Evolutionary conservation across 2,888 invertebrate genomes (phyloP).

Genomic region (Lithophane leautieri): DNA sequence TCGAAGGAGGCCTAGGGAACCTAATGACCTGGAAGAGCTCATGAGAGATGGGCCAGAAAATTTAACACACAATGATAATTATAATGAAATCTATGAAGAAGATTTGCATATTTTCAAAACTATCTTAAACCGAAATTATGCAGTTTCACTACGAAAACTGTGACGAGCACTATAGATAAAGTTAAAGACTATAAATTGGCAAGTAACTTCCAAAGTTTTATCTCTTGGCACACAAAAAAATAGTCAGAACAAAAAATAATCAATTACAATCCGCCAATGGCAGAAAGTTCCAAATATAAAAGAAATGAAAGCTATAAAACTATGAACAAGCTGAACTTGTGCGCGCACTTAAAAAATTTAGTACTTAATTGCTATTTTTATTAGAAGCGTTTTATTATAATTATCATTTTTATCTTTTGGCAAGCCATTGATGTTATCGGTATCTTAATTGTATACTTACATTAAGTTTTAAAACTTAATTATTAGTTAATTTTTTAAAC

Average conservation of each 20-base stretch:
- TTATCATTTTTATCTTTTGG: slow-evolving; percentile 60
- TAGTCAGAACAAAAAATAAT: slow-evolving; percentile 27
- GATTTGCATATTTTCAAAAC: not conserved
- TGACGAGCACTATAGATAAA: not conserved
- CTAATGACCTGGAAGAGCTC: not conserved
- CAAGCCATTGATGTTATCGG: slow-evolving; percentile 52
- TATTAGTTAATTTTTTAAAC: slow-evolving; percentile 56
- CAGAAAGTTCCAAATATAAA: slow-evolving; percentile 31
- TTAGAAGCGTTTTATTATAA: slow-evolving; percentile 57
- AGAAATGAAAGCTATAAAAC: slow-evolving; percentile 33
- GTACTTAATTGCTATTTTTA: slow-evolving; percentile 51
- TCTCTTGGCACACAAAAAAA: not conserved
- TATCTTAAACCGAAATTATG: not conserved
- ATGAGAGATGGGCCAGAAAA: not conserved
- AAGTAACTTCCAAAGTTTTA: slow-evolving; percentile 7
- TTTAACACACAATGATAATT: not conserved
- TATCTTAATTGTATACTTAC: slow-evolving; percentile 62
- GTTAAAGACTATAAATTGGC: not conserved
- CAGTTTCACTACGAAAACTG: not conserved
- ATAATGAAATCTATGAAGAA: not conserved
- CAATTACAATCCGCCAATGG: slow-evolving; percentile 17
- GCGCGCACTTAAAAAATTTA: slow-evolving; percentile 19
- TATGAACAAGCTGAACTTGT: not conserved
- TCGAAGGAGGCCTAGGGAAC: not conserved
- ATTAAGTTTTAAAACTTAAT: slow-evolving; percentile 53